Evolutionary conservation across 2,113 vertebrate species (phyloP), one percentile per base, ranked within the genome.

Genomic region (Dinomys branickii): DNA sequence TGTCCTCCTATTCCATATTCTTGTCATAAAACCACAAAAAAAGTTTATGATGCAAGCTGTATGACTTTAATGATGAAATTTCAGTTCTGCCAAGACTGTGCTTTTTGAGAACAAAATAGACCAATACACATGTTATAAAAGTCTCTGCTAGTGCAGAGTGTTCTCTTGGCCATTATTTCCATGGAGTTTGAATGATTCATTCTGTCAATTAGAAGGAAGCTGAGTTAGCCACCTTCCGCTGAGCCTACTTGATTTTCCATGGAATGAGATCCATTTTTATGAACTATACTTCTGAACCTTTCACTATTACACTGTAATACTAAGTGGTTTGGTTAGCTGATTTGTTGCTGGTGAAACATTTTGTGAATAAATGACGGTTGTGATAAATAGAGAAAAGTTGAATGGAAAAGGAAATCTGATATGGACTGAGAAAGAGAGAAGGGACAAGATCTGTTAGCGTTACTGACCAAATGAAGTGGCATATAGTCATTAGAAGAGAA

Each of bases 141-240:
- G 0, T 0, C 50, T 52, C 95, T 52, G 69, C 26, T 63, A 67
- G 1, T 3, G n/a, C 67, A 78, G 59, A 94, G 35, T 88, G 67
- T 3, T 54, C 80, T 82, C 7, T 92, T 94, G 38, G 1, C 47
- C 19, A 41, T 92, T 96, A 90, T 97, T 71, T 71, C 24, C 65
- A 35, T 3, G 41, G 9, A 38, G 7, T 6, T 95, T 97, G 17
- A 81, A 73, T 91, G 69, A 63, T 33, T 94, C 85, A 86, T 94
- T 73, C 71, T 95, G 95, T 98, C 94, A 96, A 97, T 95, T 97
- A 47, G 28, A 93, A 97, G 73, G 84, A 2, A 95, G 20, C 80
- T 78, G 38, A 97, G 35, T 41, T 92, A 95, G 56, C 47, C 24
- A 81, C 14, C 5, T 90, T 95, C 35, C 28, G 96, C 78, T 89